Percentiles rank a stretch among this genome's conserved stretches.
These are phyloP conservation scores for Crocuta crocuta DNA, from an alignment of 2,113 vertebrate genomes.

Conservation along the genomic window DNA sequence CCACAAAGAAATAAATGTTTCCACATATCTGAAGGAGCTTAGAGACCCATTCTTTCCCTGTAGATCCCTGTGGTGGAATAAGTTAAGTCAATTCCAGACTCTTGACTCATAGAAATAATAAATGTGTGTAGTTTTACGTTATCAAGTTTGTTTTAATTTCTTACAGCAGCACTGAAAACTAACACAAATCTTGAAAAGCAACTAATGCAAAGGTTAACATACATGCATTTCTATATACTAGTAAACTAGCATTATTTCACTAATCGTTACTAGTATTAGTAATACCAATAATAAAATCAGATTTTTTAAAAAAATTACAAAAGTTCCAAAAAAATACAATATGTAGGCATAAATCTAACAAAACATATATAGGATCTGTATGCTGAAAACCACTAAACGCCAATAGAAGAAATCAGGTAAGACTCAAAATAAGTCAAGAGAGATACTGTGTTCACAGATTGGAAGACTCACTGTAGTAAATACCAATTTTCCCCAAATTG, in stretches of 20 bases:
- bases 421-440: neutral
- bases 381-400: neutral
- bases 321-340: neutral
- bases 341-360: neutral
- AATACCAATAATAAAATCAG: neutral
- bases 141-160: neutral
- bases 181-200: neutral
- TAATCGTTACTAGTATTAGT: neutral
- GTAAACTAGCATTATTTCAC: neutral
- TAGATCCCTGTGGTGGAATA: neutral
- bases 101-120: neutral
- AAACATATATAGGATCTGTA: neutral
- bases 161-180: neutral
- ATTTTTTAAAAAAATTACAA: neutral
- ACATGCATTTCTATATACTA: neutral
- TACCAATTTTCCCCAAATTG: neutral
- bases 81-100: neutral
- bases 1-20: neutral
- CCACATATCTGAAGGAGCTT: neutral
- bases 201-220: neutral
- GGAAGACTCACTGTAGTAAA: neutral
- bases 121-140: neutral
- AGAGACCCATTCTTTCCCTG: neutral
- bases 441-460: neutral
- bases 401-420: neutral